Evolutionary conservation across 2,797 vertebrate species (phyloP).

Genomic region (Furcifer pardalis): DNA sequence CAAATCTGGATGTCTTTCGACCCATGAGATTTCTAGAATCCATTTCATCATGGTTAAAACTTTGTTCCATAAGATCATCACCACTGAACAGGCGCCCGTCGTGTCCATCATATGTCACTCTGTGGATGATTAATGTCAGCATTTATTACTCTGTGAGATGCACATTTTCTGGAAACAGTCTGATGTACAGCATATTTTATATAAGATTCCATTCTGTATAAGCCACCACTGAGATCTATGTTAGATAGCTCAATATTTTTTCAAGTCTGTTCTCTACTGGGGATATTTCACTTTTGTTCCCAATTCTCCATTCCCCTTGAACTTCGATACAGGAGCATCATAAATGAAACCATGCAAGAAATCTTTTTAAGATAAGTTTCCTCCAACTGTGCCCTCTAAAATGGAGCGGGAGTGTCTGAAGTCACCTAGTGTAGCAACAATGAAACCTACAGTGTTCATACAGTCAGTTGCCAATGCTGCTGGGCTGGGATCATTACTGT

Average conservation of each 20-base stretch:
- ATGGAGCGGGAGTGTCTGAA: neutral
- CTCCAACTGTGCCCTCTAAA: neutral
- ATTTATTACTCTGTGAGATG: neutral
- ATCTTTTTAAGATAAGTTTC: neutral
- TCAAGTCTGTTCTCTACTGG: neutral
- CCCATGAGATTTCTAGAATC: too few relatives aligned
- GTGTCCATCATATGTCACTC: too few relatives aligned
- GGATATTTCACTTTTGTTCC: neutral
- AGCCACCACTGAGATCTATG: neutral
- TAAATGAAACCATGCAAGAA: neutral
- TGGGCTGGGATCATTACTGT: too few relatives aligned
- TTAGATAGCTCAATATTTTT: neutral
- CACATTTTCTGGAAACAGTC: neutral
- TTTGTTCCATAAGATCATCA: too few relatives aligned
- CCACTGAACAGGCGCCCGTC: too few relatives aligned
- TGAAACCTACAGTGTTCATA: neutral
- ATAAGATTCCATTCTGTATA: neutral
- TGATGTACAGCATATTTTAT: neutral
- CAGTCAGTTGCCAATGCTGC: too few relatives aligned
- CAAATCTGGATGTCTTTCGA: too few relatives aligned
- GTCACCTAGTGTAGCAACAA: neutral
- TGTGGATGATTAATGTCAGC: too few relatives aligned
- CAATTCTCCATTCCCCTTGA: neutral
- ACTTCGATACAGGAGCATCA: neutral
- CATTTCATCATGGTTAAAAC: too few relatives aligned